A percentile compares a stretch with the other conserved stretches of the same genome.
phyloP scores from a whole-genome alignment of 2,888 invertebrate genomes.

The Lagria hirta region DNA sequence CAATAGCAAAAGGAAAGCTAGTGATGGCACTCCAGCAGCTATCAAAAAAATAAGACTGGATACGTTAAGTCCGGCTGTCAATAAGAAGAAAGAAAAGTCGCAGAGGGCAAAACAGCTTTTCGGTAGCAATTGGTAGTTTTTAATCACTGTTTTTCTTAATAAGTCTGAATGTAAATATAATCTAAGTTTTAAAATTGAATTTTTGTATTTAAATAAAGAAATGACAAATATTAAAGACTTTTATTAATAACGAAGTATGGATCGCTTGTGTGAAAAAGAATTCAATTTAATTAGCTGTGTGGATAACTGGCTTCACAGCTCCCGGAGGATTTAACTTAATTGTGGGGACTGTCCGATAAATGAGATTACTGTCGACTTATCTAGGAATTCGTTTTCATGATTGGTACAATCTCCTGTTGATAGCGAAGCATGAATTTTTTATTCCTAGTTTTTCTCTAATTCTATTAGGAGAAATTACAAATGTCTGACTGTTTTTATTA shows the following conservation, averaged over 20 bases:
- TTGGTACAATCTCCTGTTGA: constrained; percentile 7
- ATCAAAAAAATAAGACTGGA: constrained; percentile 48
- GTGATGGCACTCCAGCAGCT: constrained; percentile 45
- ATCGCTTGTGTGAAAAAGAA: constrained; percentile 3
- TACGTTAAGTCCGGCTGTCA: constrained; percentile 44
- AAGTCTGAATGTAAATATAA: too few relatives aligned
- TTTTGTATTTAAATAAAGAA: too few relatives aligned
- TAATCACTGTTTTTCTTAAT: constrained; percentile 4
- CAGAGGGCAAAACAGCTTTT: constrained; percentile 32
- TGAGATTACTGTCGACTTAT: constrained; percentile 36
- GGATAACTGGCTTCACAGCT: constrained; percentile 23
- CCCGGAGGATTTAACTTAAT: constrained; percentile 38
- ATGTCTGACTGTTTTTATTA: too few relatives aligned
- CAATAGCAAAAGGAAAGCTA: constrained; percentile 47
- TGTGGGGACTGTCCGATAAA: constrained; percentile 34
- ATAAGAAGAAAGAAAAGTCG: constrained; percentile 31
- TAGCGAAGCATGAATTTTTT: too few relatives aligned
- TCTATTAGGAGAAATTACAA: too few relatives aligned
- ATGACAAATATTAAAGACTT: too few relatives aligned
- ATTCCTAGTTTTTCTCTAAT: too few relatives aligned
- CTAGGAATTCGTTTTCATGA: constrained; percentile 13
- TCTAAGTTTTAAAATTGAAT: constrained; percentile 1
- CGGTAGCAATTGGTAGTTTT: constrained; percentile 23
- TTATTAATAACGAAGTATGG: too few relatives aligned
- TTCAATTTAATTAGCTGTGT: constrained; percentile 19